Evolutionary conservation across 2,888 invertebrate species (phyloP).

Genomic region (Nephrocerus scutellatus): DNA sequence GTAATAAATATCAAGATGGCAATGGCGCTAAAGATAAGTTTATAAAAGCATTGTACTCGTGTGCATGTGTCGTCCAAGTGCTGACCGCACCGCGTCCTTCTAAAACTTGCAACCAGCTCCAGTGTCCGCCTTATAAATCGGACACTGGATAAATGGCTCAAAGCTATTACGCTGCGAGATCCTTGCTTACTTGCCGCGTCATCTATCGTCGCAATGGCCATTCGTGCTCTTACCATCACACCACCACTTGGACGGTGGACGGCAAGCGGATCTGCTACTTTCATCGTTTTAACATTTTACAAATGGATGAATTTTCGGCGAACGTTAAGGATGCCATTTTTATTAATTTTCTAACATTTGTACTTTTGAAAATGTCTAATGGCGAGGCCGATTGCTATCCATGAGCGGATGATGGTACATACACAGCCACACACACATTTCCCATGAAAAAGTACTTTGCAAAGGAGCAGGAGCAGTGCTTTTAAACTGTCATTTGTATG

Average conservation of each 20-base stretch:
- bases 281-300: no score
- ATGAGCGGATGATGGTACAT: no score
- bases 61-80: constrained; percentile 14
- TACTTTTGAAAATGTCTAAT: no score
- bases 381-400: no score
- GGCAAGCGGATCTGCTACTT: constrained; percentile 13
- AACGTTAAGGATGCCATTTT: constrained; percentile 22
- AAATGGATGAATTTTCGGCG: constrained; percentile 21
- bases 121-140: no score
- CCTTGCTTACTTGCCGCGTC: background rate
- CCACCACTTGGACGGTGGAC: constrained; percentile 6
- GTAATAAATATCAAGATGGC: constrained; percentile 24
- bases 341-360: constrained; percentile 25
- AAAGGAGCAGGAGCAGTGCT: constrained; percentile 8
- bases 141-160: constrained; percentile 23
- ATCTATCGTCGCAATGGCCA: no score
- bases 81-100: constrained; percentile 8
- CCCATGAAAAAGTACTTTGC: constrained; percentile 4
- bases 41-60: constrained; percentile 23
- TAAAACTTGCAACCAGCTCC: no score
- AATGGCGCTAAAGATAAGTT: no score
- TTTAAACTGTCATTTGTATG: constrained; percentile 27
- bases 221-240: no score
- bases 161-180: constrained; percentile 23
- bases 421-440: constrained; percentile 1